Base-by-base conservation (phyloP, 2,113 vertebrate genomes). In the Ctenodactylus gundi region DNA sequence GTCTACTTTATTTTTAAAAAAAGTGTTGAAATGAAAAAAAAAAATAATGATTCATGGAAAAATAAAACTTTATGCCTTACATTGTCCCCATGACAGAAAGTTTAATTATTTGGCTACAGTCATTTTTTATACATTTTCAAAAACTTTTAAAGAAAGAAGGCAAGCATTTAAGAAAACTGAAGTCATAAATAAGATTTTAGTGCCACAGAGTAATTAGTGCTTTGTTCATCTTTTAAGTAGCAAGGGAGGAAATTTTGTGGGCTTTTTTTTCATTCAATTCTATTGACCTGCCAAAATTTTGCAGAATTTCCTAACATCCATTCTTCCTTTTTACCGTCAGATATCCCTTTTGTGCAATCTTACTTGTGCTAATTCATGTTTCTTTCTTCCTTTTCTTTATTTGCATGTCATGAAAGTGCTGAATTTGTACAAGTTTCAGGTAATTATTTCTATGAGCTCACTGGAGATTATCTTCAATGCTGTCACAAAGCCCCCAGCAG, bases 221-320 rank as follows among this genome's bases (percentile, higher is more conserved):
- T 97, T 98, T 98, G 96, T 97, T 97, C 72, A 31, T 91, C 83
- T 97, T 97, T 80, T 97, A 94, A 97, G 94, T 96, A 96, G 94
- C 93, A 95, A 86, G 58, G 41, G 46, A 91, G 55, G 67, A 60
- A 46, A 6, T 23, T 34, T 49, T 88, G 1, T 90, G 68, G 91
- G n/a, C 7, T 86, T 78, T 55, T 81, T 84, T 67, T 92, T n/a
- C 81, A 77, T 85, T 97, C 89, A 92, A 51, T 96, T 97, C 94
- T 90, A 91, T 91, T 92, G 84, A 97, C 94, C 86, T 97, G 97
- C 62, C 95, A 95, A 64, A 94, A 57, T 55, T 90, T 93, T 87
- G 57, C 44, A 88, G 21, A 94, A 68, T 49, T 95, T 93, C 49
- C 60, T 85, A 88, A 75, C 31, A 88, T 83, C 67, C 41, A 92